phyloP scores from a whole-genome alignment of 1,140 invertebrate species.

The Acyrthosiphon pisum region DNA sequence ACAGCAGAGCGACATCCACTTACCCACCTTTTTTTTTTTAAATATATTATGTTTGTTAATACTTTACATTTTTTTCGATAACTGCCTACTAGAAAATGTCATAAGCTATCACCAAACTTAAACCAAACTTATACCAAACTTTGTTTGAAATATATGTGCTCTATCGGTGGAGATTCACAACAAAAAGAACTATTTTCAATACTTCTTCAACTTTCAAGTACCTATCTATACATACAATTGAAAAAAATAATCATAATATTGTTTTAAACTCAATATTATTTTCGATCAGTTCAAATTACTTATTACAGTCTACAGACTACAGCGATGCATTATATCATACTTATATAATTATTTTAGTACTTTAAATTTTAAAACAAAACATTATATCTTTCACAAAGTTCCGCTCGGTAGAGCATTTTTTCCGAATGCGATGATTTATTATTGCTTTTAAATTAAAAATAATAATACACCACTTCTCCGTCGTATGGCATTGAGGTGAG shows the following conservation, averaged over 20 bases:
- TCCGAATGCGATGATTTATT: not conserved
- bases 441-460: not conserved
- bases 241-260: not conserved
- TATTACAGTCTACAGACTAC: not conserved
- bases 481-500: not conserved
- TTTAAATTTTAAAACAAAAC: not conserved
- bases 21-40: not conserved
- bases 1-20: too few species aligned
- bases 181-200: too few species aligned
- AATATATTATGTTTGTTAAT: not conserved
- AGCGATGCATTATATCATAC: not conserved
- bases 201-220: too few species aligned
- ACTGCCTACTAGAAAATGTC: not conserved
- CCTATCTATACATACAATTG: not conserved
- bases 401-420: not conserved
- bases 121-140: not conserved
- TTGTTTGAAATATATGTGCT: not conserved
- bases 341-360: constrained; percentile 20
- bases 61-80: not conserved
- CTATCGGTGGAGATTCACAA: not conserved
- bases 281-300: not conserved
- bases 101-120: not conserved
- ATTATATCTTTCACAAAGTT: not conserved
- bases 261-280: not conserved
- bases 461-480: not conserved